Conservation (phyloP, 1,140 invertebrate species). For the Eupristina koningsbergeri region DNA sequence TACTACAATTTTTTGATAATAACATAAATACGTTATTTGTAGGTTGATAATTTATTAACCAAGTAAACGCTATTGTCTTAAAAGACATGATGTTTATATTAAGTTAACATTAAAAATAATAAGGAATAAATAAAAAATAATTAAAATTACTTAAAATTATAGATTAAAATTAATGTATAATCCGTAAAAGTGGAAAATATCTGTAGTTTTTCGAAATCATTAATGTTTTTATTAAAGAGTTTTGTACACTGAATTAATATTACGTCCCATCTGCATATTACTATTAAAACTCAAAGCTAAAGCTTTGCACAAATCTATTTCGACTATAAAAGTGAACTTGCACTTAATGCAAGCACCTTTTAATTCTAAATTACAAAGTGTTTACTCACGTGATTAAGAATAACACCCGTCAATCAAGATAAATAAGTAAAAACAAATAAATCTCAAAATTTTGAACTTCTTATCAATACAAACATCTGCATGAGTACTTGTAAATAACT, state of each 20-base stretch:
- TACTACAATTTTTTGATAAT: background rate
- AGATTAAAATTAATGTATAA: background rate
- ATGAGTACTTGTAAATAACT: slow-evolving; percentile 31
- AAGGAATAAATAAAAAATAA: too few species aligned
- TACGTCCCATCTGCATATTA: background rate
- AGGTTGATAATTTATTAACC: background rate
- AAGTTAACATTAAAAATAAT: background rate
- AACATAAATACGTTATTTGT: background rate
- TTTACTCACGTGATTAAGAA: slow-evolving; percentile 49
- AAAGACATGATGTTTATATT: background rate
- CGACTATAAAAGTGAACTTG: background rate
- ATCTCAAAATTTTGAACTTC: slow-evolving; percentile 28
- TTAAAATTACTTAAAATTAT: background rate
- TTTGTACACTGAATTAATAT: background rate
- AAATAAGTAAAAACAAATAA: slow-evolving; percentile 27
- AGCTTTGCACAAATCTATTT: background rate
- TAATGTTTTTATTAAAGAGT: background rate
- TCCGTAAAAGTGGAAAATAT: background rate
- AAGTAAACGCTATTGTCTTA: background rate
- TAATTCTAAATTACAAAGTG: background rate
- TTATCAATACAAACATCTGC: slow-evolving; percentile 34
- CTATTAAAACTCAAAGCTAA: background rate
- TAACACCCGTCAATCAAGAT: slow-evolving; percentile 35
- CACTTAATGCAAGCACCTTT: slow-evolving; percentile 35
- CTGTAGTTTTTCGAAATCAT: background rate